phyloP scores from a whole-genome alignment of 2,888 invertebrate genomes.

The Agelastica alni region DNA sequence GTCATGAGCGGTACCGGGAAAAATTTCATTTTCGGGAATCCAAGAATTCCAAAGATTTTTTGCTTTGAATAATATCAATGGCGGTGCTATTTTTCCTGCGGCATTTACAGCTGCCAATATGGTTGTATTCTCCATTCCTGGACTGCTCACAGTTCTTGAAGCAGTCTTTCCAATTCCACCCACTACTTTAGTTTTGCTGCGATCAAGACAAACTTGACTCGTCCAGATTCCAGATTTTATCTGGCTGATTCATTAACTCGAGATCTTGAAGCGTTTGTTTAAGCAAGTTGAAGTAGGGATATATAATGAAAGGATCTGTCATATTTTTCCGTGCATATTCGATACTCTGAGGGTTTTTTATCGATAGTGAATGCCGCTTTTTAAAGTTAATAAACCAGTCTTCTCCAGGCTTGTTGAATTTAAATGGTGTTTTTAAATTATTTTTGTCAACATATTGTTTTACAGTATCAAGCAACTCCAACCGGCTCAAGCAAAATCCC shows the following conservation, averaged over 20 bases:
- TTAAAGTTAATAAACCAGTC: not conserved
- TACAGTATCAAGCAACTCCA: too few relatives aligned
- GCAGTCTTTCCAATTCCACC: not conserved
- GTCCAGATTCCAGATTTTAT: not conserved
- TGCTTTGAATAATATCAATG: too few relatives aligned
- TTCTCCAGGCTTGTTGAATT: not conserved
- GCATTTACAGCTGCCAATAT: not conserved
- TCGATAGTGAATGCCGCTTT: not conserved
- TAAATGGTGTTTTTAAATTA: not conserved
- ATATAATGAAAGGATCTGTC: not conserved
- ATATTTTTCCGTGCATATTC: not conserved
- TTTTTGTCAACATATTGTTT: too few relatives aligned
- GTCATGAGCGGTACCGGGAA: too few relatives aligned
- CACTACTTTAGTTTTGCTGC: too few relatives aligned
- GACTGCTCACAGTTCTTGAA: not conserved
- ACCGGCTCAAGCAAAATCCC: too few relatives aligned
- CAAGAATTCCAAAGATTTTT: too few relatives aligned
- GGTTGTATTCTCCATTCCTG: too few relatives aligned
- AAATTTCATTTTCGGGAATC: too few relatives aligned
- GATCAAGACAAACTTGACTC: not conserved
- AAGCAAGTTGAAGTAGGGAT: not conserved
- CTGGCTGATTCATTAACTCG: too few relatives aligned
- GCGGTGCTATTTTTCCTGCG: too few relatives aligned
- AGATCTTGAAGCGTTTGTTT: too few relatives aligned
- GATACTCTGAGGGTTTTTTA: not conserved